Evolutionary conservation across 1,140 invertebrate genomes (phyloP).

Genomic region (Cotesia typhae): DNA sequence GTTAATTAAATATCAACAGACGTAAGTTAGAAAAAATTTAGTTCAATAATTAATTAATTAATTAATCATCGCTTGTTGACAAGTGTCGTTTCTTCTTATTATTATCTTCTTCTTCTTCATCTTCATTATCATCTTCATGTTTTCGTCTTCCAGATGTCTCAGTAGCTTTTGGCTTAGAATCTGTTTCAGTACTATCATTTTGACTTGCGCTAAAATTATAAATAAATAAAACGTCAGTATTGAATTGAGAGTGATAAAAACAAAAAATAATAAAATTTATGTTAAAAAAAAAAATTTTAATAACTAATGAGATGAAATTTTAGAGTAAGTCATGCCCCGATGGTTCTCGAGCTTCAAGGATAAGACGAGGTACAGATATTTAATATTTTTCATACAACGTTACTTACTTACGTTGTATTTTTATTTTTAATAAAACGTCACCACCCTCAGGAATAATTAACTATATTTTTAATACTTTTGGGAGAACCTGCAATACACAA

Average conservation of each 20-base stretch:
- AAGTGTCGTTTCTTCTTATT: slow-evolving; percentile 53
- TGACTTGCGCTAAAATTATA: too few species aligned
- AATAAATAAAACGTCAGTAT: too few species aligned
- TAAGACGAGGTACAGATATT: neutral
- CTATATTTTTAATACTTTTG: slow-evolving; percentile 63
- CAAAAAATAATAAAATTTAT: too few species aligned
- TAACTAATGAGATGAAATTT: too few species aligned
- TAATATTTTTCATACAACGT: slow-evolving; percentile 37
- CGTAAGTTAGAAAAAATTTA: slow-evolving; percentile 12
- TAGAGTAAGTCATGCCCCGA: too few species aligned
- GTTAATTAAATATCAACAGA: slow-evolving; percentile 6
- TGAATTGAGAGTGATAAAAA: too few species aligned
- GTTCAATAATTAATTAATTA: neutral
- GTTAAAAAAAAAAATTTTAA: too few species aligned
- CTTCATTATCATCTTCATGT: slow-evolving; percentile 50
- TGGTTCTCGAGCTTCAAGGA: slow-evolving; percentile 4
- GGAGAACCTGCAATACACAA: slow-evolving; percentile 65
- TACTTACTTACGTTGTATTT: slow-evolving; percentile 64
- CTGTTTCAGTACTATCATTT: neutral
- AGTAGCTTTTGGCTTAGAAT: slow-evolving; percentile 11
- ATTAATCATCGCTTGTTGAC: slow-evolving; percentile 29
- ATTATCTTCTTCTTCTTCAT: slow-evolving; percentile 46
- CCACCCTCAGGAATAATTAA: slow-evolving; percentile 41
- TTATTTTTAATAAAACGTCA: slow-evolving; percentile 46
- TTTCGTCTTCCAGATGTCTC: slow-evolving; percentile 46